Conservation (phyloP, 37 sponge, comb jelly and placozoan species). For the Aphrocallistes beatrix region DNA sequence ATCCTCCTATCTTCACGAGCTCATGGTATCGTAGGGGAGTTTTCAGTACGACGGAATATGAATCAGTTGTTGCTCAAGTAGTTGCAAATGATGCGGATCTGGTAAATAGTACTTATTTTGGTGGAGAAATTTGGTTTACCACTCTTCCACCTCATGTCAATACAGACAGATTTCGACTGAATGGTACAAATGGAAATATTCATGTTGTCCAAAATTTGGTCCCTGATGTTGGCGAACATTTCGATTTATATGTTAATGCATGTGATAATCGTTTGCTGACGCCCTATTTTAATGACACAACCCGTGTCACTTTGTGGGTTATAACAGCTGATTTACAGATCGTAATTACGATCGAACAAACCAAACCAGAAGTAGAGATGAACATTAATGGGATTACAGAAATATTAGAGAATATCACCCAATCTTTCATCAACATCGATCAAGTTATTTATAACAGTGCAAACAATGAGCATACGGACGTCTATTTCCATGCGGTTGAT, state of each 20-base stretch:
- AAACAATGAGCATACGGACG: not conserved
- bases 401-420: not conserved
- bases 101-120: not conserved
- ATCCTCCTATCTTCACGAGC: not conserved
- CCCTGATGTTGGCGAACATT: not conserved
- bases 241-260: not conserved
- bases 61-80: not conserved
- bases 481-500: conserved; percentile 10
- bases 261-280: not conserved
- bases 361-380: not conserved
- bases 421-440: conserved; percentile 2
- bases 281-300: not conserved
- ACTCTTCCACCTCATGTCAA: not conserved
- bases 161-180: not conserved
- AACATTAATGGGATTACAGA: not conserved
- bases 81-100: not conserved
- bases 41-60: not conserved
- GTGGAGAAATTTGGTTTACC: not conserved
- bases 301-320: conserved; percentile 4
- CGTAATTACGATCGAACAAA: not conserved
- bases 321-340: not conserved
- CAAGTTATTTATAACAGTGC: not conserved
- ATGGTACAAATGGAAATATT: not conserved
- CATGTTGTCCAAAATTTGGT: not conserved
- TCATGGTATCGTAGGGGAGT: not conserved